Conservation (phyloP, 2,888 invertebrate species). For the Alloscopus bannaensis region DNA sequence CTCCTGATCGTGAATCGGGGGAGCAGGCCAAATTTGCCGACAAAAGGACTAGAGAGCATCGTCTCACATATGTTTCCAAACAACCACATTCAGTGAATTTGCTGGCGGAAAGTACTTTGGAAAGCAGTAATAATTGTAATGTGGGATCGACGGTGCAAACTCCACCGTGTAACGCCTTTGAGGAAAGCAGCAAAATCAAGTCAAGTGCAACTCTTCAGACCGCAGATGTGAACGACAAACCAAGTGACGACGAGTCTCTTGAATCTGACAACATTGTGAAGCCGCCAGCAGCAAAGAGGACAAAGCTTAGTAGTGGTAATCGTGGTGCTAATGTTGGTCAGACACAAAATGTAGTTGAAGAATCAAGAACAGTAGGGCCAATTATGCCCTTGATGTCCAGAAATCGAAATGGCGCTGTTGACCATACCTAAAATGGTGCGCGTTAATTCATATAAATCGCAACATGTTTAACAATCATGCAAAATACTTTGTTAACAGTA, state of each 20-base stretch:
- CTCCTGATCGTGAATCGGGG: conserved; percentile 41
- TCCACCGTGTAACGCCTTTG: conserved; percentile 41
- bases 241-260: conserved; percentile 36
- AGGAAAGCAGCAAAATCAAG: conserved; percentile 28
- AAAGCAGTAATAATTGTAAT: conserved; percentile 29
- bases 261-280: conserved; percentile 44
- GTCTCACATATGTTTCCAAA: conserved; percentile 42
- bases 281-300: conserved; percentile 56
- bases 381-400: conserved; percentile 23
- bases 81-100: conserved; percentile 43
- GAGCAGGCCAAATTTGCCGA: conserved; percentile 31
- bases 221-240: conserved; percentile 26
- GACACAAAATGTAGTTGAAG: conserved; percentile 37
- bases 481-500: not conserved
- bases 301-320: conserved; percentile 44
- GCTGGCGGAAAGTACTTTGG: conserved; percentile 53
- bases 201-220: conserved; percentile 14
- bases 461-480: conserved; percentile 27
- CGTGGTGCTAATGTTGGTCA: conserved; percentile 19
- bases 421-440: conserved; percentile 42
- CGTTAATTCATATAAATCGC: conserved; percentile 30
- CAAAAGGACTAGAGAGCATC: conserved; percentile 48
- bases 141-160: conserved; percentile 25
- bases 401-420: conserved; percentile 51
- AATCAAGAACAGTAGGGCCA: conserved; percentile 38